Percentiles rank a stretch among this genome's conserved stretches.
These are phyloP conservation scores for Passerina amoena DNA, from an alignment of 2,113 vertebrate species.

Conservation along the genomic window DNA sequence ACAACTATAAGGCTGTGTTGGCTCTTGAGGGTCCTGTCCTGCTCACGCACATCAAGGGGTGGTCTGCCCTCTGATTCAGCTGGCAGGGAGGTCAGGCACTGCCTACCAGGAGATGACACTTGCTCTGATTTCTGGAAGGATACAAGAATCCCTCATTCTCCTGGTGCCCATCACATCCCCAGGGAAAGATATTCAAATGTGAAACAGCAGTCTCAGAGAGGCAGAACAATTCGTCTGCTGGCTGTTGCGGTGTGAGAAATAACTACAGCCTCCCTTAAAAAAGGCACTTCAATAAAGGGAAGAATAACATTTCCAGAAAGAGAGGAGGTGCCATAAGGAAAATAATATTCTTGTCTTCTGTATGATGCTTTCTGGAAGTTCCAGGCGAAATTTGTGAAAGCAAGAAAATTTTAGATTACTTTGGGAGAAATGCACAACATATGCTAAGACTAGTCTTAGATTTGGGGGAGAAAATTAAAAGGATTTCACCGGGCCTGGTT, in stretches of 20 bases:
- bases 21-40: not conserved
- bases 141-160: not conserved
- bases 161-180: not conserved
- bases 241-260: not conserved
- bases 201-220: not conserved
- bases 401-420: not conserved
- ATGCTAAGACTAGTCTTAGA: not conserved
- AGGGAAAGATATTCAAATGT: not conserved
- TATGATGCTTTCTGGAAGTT: not conserved
- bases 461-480: not conserved
- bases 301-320: not conserved
- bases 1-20: not conserved
- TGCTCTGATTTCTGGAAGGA: not conserved
- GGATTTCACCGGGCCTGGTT: not conserved
- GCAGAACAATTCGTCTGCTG: not conserved
- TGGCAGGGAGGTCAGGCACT: not conserved
- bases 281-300: not conserved
- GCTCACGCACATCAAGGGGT: fast-evolving
- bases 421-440: not conserved
- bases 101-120: not conserved
- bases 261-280: not conserved
- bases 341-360: not conserved
- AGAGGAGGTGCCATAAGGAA: not conserved
- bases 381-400: not conserved
- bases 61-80: fast-evolving